Percentiles rank a stretch among this genome's conserved stretches.
Evolutionary conservation across 2,113 vertebrate species (phyloP).

Genomic region (Istiophorus platypterus): DNA sequence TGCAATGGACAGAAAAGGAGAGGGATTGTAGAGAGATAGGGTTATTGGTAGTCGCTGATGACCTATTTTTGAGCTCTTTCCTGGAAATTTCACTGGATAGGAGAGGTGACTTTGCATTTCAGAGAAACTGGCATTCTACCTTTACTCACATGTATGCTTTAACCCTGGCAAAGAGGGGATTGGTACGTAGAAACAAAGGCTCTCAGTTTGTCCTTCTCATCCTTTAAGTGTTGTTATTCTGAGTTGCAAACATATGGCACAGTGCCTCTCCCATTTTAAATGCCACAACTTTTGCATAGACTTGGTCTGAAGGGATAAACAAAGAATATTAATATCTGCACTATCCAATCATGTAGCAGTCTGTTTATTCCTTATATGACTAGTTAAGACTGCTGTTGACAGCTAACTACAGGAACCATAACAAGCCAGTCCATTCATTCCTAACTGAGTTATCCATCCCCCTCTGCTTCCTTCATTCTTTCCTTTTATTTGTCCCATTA

Average conservation of each 20-base stretch:
- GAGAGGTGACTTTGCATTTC: conserved; percentile 18
- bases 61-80: conserved; percentile 13
- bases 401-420: conserved; percentile 32
- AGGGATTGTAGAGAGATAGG: not conserved
- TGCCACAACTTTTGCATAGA: not conserved
- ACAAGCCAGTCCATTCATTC: conserved; percentile 63
- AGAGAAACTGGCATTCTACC: conserved; percentile 24
- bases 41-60: conserved; percentile 7
- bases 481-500: conserved; percentile 63
- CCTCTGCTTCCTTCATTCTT: conserved; percentile 46
- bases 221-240: conserved; percentile 2
- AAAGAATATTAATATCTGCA: conserved; percentile 42
- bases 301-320: conserved; percentile 36
- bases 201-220: not conserved
- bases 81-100: conserved; percentile 23
- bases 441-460: conserved; percentile 37
- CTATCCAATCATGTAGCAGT: conserved; percentile 35
- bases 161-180: conserved; percentile 1
- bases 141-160: not conserved
- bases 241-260: conserved; percentile 23
- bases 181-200: not conserved
- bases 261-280: conserved; percentile 37
- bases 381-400: conserved; percentile 49
- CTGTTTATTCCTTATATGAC: conserved; percentile 44
- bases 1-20: not conserved